Evolutionary conservation across 2,888 invertebrate species (phyloP), one percentile per base, ranked within the genome.

Genomic region (Epinotia ramella): DNA sequence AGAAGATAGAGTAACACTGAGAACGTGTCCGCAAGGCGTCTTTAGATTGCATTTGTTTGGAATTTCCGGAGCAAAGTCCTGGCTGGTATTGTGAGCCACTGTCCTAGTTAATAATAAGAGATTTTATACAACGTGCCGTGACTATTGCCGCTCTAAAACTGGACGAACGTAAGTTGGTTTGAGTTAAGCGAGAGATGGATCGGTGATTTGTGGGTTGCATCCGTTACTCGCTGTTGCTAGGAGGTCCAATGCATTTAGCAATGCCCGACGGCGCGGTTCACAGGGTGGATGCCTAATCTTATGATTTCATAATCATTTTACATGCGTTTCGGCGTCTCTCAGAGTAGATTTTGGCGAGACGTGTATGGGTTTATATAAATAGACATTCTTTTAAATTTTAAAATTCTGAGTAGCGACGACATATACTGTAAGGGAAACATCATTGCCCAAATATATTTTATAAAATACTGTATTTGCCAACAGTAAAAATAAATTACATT

Each of bases 41-140:
- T 56, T 66, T 33, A 46, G n/a, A 20, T 49, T 67, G 66, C 67
- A 73, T 67, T 66, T 40, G 70, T 20, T 66, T 65, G 75, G 75
- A 59, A 75, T 75, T 75, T 75, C 75, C 75, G 75, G 75, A 60
- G 65, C 75, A 66, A 75, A 75, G 75, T 24, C 70, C 70, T 64
- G 46, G 9, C 69, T 65, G 28, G 59, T 65, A 65, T 60, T 20
- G 1, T 16, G 70, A 53, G 20, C 18, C n/a, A 6, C 53, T 71
- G 70, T 65, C 70, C 70, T 71, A 66, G 40, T 66, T 71, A 60
- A 9, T 18, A 18, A 46, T n/a, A 56, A n/a, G 13, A 16, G 44
- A 7, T 24, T 60, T 66, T 24, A 13, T 11, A 20, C 24, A 44
- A n/a, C 9, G 40, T 11, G 12, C 18, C 18, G 49, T 3, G 53